These are phyloP conservation scores for Philereme transversata DNA, from an alignment of 2,888 invertebrate genomes.

Conservation along the genomic window DNA sequence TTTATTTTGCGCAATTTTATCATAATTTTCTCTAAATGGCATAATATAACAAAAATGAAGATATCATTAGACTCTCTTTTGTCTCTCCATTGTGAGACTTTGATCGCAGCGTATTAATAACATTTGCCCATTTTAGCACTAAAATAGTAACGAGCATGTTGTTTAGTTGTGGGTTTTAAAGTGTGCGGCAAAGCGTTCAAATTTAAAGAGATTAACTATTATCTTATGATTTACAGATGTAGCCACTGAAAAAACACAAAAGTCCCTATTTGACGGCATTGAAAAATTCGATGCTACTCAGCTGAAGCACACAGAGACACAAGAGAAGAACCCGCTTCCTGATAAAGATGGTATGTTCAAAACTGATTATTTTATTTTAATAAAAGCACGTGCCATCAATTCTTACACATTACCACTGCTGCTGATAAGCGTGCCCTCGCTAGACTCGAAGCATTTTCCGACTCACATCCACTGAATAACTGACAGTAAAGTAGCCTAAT, in stretches of 20 bases:
- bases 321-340: conserved; percentile 96
- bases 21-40: conserved; percentile 11
- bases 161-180: conserved; percentile 38
- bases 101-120: conserved; percentile 16
- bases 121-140: conserved; percentile 32
- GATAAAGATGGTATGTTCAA: conserved; percentile 92
- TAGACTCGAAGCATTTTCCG: background rate
- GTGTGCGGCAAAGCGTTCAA: conserved; percentile 27
- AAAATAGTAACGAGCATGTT: conserved; percentile 60
- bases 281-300: conserved; percentile 92
- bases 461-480: no score
- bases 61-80: conserved; percentile 7
- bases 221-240: conserved; percentile 86
- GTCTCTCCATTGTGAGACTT: background rate
- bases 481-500: no score
- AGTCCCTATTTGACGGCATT: conserved; percentile 93
- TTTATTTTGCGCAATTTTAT: conserved; percentile 42
- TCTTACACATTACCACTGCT: conserved; percentile 3
- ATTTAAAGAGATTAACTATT: background rate
- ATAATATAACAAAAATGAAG: background rate
- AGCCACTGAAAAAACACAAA: conserved; percentile 93
- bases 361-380: conserved; percentile 18
- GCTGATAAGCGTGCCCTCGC: background rate
- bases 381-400: conserved; percentile 20
- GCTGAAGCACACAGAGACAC: conserved; percentile 95